Percentiles rank a stretch among this genome's conserved stretches.
phyloP scores from a whole-genome alignment of 2,888 invertebrate species.

The Hydroisotoma schaefferi region DNA sequence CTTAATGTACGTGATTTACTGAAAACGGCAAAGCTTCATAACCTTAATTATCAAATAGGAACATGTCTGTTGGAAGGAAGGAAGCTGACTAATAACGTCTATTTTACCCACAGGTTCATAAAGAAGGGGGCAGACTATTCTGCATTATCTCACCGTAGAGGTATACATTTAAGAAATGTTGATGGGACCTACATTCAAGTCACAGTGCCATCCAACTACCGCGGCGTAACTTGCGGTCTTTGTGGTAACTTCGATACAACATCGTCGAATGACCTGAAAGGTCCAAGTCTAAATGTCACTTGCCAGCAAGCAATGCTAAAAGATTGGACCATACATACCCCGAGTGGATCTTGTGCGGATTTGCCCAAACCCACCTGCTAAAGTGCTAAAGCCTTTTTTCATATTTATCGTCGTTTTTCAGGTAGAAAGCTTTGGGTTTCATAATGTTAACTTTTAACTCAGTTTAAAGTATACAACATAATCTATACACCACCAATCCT shows the following conservation, averaged over 20 bases:
- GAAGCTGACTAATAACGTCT: not conserved
- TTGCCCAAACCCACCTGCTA: not conserved
- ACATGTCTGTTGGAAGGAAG: no score
- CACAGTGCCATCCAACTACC: conserved; percentile 21
- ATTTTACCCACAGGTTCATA: conserved; percentile 20
- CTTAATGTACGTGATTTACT: no score
- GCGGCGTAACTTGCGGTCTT: conserved; percentile 43
- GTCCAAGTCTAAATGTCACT: conserved; percentile 30
- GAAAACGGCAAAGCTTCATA: no score
- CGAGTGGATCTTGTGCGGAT: not conserved
- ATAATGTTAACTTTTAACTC: no score
- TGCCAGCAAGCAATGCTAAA: conserved; percentile 26
- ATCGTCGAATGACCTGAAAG: conserved; percentile 38
- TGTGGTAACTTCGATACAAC: conserved; percentile 45
- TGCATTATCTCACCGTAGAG: conserved; percentile 17
- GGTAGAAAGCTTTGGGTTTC: no score
- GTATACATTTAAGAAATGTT: conserved; percentile 38
- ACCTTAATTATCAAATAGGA: no score
- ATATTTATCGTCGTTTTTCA: no score
- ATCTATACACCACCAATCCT: no score
- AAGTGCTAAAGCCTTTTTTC: no score
- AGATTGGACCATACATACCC: conserved; percentile 24
- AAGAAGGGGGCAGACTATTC: conserved; percentile 40
- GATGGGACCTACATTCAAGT: conserved; percentile 14
- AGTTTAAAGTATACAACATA: no score